phyloP scores from a whole-genome alignment of 1,140 invertebrate species.

The Temnothorax longispinosus region DNA sequence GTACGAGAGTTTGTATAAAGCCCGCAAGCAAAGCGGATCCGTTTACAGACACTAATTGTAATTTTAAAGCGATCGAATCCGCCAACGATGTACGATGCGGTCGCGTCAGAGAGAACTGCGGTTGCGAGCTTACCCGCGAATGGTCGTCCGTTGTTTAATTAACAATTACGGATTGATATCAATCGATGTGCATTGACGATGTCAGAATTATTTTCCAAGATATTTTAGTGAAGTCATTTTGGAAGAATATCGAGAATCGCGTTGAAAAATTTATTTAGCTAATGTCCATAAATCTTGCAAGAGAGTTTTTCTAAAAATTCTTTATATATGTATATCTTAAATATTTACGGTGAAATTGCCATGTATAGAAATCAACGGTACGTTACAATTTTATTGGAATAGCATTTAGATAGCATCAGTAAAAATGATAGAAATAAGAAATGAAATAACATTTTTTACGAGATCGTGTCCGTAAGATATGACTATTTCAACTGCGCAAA shows the following conservation, averaged over 20 bases:
- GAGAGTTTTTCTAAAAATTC: background rate
- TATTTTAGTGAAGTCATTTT: background rate
- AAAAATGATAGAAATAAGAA: background rate
- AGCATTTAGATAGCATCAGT: background rate
- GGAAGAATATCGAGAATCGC: background rate
- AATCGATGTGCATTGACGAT: slow-evolving; percentile 46
- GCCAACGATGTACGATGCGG: slow-evolving; percentile 41
- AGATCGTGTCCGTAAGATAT: background rate
- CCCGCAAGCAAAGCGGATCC: slow-evolving; percentile 52
- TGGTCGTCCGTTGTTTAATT: slow-evolving; percentile 71
- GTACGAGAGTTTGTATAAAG: slow-evolving; percentile 57
- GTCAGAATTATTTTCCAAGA: background rate
- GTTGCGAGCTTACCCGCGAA: slow-evolving; percentile 44
- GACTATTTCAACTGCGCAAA: background rate
- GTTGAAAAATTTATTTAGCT: background rate
- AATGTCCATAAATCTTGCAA: background rate
- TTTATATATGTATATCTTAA: background rate
- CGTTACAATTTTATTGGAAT: background rate
- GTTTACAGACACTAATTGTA: slow-evolving; percentile 67
- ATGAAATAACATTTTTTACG: background rate
- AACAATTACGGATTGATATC: slow-evolving; percentile 75
- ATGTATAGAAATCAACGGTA: background rate
- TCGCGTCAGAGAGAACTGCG: slow-evolving; percentile 59
- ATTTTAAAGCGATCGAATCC: slow-evolving; percentile 69
- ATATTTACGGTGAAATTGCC: background rate